A percentile compares a stretch with the other conserved stretches of the same genome.
Evolutionary conservation across 2,797 vertebrate genomes (phyloP).

Genomic region (Linurgus olivaceus): DNA sequence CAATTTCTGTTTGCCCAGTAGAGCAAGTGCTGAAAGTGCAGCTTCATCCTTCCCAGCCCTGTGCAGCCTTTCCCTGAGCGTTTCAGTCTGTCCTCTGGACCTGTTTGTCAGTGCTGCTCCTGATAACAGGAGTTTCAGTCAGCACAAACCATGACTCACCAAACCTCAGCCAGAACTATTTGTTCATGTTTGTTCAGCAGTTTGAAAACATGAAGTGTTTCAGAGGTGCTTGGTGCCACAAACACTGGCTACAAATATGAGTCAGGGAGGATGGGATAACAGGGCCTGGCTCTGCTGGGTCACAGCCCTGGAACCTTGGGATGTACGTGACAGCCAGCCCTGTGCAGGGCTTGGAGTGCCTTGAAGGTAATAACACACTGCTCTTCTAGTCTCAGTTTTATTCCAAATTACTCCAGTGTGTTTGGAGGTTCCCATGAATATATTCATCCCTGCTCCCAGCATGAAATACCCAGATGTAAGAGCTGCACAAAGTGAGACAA

Average conservation of each 20-base stretch:
- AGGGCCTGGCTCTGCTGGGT: neutral
- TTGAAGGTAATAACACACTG: neutral
- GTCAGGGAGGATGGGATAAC: neutral
- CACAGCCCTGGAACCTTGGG: neutral
- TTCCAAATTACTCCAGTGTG: neutral
- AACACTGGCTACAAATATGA: neutral
- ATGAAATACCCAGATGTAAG: neutral
- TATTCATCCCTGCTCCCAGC: neutral
- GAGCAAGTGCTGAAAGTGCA: neutral
- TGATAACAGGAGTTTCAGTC: neutral
- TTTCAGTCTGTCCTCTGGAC: neutral
- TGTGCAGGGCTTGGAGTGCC: neutral
- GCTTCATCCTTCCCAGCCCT: neutral
- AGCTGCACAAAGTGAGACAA: neutral
- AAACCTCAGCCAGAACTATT: slow-evolving; percentile 45
- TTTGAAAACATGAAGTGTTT: neutral
- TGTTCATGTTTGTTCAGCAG: slow-evolving; percentile 33
- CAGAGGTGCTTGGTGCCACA: neutral
- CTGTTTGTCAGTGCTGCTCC: slow-evolving; percentile 15
- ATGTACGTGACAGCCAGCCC: neutral
- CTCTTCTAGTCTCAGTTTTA: neutral
- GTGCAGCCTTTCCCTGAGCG: neutral
- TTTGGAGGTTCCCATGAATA: neutral
- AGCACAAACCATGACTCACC: slow-evolving; percentile 57
- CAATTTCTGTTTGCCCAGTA: neutral